These are phyloP conservation scores for Theristicus caerulescens DNA, from an alignment of 2,113 vertebrate genomes.

Conservation along the genomic window DNA sequence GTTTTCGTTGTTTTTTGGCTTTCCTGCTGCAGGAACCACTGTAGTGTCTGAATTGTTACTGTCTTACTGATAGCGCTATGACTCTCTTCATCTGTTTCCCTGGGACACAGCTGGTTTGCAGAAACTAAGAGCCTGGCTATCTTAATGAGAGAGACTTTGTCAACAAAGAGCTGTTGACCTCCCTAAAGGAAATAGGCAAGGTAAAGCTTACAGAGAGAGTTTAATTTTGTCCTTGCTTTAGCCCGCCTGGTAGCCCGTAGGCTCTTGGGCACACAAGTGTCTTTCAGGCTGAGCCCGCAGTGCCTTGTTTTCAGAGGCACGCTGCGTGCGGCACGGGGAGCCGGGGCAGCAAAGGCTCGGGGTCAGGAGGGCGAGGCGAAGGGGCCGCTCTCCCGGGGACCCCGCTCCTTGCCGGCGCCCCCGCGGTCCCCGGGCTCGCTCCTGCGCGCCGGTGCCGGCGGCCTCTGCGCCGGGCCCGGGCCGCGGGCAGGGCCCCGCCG, in stretches of 20 bases:
- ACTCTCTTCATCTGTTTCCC: not conserved
- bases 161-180: not conserved
- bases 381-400: not conserved
- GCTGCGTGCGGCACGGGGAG: rapidly evolving
- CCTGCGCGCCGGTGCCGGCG: not conserved
- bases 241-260: too few relatives aligned
- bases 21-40: not conserved
- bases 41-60: not conserved
- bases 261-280: not conserved
- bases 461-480: too few relatives aligned
- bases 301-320: rapidly evolving
- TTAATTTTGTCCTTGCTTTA: too few relatives aligned
- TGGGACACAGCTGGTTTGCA: not conserved
- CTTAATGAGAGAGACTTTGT: not conserved
- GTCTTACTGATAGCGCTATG: not conserved
- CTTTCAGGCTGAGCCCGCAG: rapidly evolving
- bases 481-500: not conserved
- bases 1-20: too few relatives aligned
- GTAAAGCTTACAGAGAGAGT: not conserved
- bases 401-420: not conserved
- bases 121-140: too few relatives aligned
- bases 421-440: rapidly evolving
- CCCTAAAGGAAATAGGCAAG: not conserved
- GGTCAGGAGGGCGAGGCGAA: not conserved
- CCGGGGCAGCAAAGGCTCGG: not conserved